Evolutionary conservation across 2,113 vertebrate species (phyloP), one percentile per base, ranked within the genome.

Genomic region (Chamaea fasciata): DNA sequence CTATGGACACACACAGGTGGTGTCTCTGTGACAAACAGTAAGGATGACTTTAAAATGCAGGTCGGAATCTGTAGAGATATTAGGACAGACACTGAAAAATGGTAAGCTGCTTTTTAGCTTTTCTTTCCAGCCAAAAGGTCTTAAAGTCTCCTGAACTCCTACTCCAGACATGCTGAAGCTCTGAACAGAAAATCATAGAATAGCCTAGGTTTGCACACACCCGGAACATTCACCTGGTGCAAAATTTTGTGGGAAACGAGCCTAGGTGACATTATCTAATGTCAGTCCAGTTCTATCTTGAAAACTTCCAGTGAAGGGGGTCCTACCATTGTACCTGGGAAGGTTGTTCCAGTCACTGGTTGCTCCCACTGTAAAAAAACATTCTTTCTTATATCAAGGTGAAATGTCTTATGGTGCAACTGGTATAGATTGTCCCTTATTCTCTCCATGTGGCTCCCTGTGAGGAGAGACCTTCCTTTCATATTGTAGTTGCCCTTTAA

Each of bases 1-100:
- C 46, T 9, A 0, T 42, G 17, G 35, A 26, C 30, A 17, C 18
- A 16, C 17, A 17, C 17, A 0, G 6, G 2, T 23, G 33, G 33
- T 6, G 11, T 44, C 12, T 46, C 50, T 67, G 49, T n/a, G 30
- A 13, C 2, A 3, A 21, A 37, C 28, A 44, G 47, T 11, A 46
- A 49, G 8, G 24, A 20, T 0, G 7, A 5, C 21, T 52, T 46
- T n/a, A 27, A 60, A 62, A 50, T 75, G 37, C 16, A 37, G 28
- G 16, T 27, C 27, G 15, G 37, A 67, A 57, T 37, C 35, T 57
- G 10, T 26, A 28, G n/a, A 77, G 52, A 14, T 20, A 8, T 8
- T 16, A 1, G 21, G 59, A 13, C 28, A 71, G 15, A 39, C n/a
- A 9, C 3, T 10, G 44, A 19, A 42, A 60, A 55, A 31, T 41